A percentile compares a stretch with the other conserved stretches of the same genome.
Evolutionary conservation across 2,113 vertebrate genomes (phyloP).

Genomic region (Phyllostomus discolor): DNA sequence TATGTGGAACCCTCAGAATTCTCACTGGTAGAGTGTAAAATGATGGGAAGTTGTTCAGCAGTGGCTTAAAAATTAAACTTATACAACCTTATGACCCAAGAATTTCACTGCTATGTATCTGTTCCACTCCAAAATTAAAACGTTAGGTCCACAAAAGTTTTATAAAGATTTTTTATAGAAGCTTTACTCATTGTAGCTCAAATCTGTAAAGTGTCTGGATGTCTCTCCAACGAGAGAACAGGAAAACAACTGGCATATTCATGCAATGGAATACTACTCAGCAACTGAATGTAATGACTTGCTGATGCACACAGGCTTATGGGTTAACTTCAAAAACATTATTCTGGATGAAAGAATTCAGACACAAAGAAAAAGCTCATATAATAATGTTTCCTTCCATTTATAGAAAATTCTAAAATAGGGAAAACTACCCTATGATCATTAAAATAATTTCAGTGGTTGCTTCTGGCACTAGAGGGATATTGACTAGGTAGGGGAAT

Average conservation of each 20-base stretch:
- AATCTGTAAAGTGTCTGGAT: background rate
- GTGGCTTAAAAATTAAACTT: constrained; percentile 9
- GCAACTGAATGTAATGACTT: background rate
- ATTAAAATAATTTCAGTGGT: background rate
- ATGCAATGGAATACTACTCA: background rate
- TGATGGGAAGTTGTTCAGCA: background rate
- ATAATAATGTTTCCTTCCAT: background rate
- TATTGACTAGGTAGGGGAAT: background rate
- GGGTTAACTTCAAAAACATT: background rate
- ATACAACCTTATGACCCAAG: background rate
- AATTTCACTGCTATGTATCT: background rate
- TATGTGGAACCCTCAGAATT: background rate
- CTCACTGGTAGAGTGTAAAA: background rate
- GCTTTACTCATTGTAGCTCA: background rate
- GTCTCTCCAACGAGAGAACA: background rate
- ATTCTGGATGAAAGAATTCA: background rate
- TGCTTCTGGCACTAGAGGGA: background rate
- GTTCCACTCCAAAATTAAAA: background rate
- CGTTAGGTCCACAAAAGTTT: background rate
- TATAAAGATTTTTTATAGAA: background rate
- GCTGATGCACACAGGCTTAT: background rate
- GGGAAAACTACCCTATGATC: background rate
- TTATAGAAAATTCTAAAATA: constrained; percentile 10
- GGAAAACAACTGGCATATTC: background rate
- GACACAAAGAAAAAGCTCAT: background rate